Conservation (phyloP, 2,113 vertebrate species). For the Coracopsis vasa region DNA sequence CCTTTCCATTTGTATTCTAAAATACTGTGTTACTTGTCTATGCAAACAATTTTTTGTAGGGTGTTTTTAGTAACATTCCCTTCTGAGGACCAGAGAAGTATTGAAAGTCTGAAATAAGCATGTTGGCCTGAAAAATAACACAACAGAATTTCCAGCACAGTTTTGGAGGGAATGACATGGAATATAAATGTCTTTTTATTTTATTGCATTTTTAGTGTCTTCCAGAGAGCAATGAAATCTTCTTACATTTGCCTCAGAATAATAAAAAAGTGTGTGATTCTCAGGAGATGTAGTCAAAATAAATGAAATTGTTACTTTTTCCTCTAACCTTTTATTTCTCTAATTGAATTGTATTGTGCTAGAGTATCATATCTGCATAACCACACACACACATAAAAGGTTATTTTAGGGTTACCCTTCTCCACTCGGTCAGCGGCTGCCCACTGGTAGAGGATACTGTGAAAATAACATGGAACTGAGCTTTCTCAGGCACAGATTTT, state of each 20-base stretch:
- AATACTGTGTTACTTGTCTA: slow-evolving; percentile 16
- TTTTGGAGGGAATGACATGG: slow-evolving; percentile 8
- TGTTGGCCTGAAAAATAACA: slow-evolving; percentile 12
- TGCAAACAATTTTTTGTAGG: background rate
- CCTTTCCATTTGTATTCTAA: slow-evolving; percentile 51
- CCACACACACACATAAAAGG: background rate
- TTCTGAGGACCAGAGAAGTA: background rate
- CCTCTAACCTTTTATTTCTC: slow-evolving; percentile 3
- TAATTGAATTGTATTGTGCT: slow-evolving; percentile 40
- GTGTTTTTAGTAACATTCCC: slow-evolving; percentile 28
- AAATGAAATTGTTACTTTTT: slow-evolving; percentile 19
- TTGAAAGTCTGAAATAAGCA: slow-evolving; percentile 9
- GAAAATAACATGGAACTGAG: background rate
- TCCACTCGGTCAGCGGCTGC: background rate
- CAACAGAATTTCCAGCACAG: slow-evolving; percentile 16
- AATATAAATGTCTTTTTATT: slow-evolving; percentile 42
- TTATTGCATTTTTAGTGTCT: slow-evolving; percentile 47
- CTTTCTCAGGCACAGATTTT: background rate
- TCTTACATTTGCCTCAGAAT: slow-evolving; percentile 24
- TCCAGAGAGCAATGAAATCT: slow-evolving; percentile 45
- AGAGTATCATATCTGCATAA: background rate
- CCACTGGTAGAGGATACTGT: background rate
- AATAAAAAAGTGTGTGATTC: slow-evolving; percentile 1
- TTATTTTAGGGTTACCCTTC: background rate
- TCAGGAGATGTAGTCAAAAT: background rate